Conservation (phyloP, 2,888 invertebrate species). For the Amphiduros pacificus region DNA sequence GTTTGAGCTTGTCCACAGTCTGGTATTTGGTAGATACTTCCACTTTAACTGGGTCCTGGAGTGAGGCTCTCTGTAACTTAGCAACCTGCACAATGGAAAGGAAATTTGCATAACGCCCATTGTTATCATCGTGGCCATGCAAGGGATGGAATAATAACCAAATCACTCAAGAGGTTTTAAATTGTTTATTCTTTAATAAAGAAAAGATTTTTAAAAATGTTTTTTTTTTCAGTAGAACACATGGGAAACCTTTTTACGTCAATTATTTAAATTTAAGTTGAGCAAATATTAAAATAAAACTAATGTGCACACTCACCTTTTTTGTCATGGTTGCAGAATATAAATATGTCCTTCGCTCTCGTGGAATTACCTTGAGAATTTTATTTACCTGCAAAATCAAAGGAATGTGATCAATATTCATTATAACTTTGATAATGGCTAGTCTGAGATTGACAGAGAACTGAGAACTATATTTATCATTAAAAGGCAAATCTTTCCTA, state of each 20-base stretch:
- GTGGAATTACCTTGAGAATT: constrained; percentile 87
- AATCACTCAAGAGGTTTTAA: no score
- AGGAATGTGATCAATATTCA: neutral
- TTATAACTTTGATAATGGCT: neutral
- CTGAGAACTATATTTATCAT: neutral
- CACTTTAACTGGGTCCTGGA: constrained; percentile 91
- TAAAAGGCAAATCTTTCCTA: constrained; percentile 54
- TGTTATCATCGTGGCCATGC: no score
- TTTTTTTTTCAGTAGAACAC: no score
- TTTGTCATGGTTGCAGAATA: constrained; percentile 99
- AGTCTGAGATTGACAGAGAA: no score
- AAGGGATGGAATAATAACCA: no score
- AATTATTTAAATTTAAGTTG: no score
- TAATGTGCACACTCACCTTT: no score
- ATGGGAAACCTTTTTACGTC: no score
- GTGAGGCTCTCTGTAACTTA: constrained; percentile 91
- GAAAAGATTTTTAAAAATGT: no score
- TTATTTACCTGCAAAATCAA: constrained; percentile 82
- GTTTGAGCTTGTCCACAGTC: constrained; percentile 94
- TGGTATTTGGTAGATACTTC: constrained; percentile 96
- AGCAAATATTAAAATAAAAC: no score
- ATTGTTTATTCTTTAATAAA: no score
- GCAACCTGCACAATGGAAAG: constrained; percentile 62
- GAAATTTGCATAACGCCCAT: no score
- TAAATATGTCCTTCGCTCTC: constrained; percentile 86